Base-by-base conservation (phyloP, 2,113 vertebrate genomes). In the Dromaius novaehollandiae region DNA sequence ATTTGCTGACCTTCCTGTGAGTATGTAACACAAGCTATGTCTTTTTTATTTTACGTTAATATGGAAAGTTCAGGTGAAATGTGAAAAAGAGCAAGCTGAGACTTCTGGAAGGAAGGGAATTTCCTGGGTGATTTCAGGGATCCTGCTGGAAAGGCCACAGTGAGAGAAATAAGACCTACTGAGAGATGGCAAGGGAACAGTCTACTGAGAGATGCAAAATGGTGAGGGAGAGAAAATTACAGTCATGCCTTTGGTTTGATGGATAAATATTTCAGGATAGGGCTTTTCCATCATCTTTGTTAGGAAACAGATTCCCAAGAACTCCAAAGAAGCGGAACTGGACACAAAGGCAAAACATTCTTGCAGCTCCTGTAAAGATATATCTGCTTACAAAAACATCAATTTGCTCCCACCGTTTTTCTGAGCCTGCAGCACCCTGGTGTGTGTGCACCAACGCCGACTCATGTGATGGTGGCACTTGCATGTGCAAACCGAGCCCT, bases 401-500 rank as follows among this genome's bases (percentile, higher is more conserved):
- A 4, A 3, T 30, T 18, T 65, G 34, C 9, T 80, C 34, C 42
- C 55, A 51, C 61, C 56, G 24, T 17, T 14, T 24, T 63, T 68
- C 42, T 60, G 40, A 32, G 22, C 61, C 69, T 25, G 30, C 25
- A 53, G 24, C 1, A 1, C 12, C 36, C 51, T 46, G 51, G 11
- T 1, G 0, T 0, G 0, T 5, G 11, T 1, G 1, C 73, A 56
- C 16, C 15, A 15, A 34, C 1, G 36, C 1, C 18, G 38, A 19
- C 51, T 64, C 15, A 38, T 0, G 11, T 0, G 1, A 58, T 53
- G 30, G 36, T 38, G 50, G 21, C 24, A 53, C 50, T 58, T 48
- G 3, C 7, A 19, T 0, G 4, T 2, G 2, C 42, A 42, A 81
- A 40, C 11, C 46, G 86, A 19, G 53, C 15, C 36, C 22, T 14